Evolutionary conservation across 2,113 vertebrate species (phyloP), one percentile per base, ranked within the genome.

Genomic region (Puntigrus tetrazona): DNA sequence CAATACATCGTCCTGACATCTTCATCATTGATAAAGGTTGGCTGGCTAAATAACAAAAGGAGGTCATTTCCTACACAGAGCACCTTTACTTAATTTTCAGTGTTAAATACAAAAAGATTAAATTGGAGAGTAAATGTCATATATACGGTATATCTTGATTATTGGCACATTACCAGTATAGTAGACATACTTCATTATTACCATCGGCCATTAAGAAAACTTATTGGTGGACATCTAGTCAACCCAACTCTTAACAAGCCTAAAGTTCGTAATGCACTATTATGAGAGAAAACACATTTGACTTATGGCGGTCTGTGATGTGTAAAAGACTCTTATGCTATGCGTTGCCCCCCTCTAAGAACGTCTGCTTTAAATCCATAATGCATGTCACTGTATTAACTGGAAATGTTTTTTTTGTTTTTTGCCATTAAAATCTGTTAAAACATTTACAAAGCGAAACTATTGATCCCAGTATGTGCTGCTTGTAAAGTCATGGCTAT

Each of bases 341-440:
- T 31, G 47, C 50, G 47, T 8, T 45, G 38, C 25, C 25, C n/a
- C 1, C n/a, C 41, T 45, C 22, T 81, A 29, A 45, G 20, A 65
- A 41, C 29, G 38, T 82, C 34, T 72, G 65, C 47, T 13, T 70
- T 41, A 70, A 57, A 67, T 50, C 61, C 18, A 57, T 81, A 65
- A 82, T 74, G 22, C 34, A 43, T 73, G 47, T 57, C 47, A 82
- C 38, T 31, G 29, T 25, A 61, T 47, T 34, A 36, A 27, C 55
- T 29, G 16, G 34, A 38, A 22, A 57, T 43, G 1, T 10, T 75
- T n/a, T 2, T 63, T 76, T 57, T 50, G n/a, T 36, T 27, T 83
- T 83, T 74, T 65, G 70, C 36, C 85, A 72, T 50, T 84, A 86
- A 61, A 77, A 86, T 81, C 75, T 74, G 43, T 67, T 86, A 57